Evolutionary conservation across 1,140 invertebrate genomes (phyloP).

Genomic region (Drosophila yakuba): DNA sequence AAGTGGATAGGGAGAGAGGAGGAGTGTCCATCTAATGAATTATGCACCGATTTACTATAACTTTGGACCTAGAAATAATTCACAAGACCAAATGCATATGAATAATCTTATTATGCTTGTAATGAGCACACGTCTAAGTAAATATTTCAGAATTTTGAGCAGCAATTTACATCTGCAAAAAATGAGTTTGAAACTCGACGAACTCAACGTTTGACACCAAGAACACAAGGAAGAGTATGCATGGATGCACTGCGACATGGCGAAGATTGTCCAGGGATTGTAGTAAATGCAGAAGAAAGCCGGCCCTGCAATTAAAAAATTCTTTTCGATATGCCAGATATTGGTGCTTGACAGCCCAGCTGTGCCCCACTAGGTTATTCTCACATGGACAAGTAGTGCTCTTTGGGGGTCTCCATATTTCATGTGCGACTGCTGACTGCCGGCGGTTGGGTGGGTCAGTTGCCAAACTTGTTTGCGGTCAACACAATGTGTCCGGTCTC

Average conservation of each 20-base stretch:
- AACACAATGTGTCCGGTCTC: conserved; percentile 28
- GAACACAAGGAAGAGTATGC: no score
- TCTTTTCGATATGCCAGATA: conserved; percentile 1
- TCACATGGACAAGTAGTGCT: conserved; percentile 3
- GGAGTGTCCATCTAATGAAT: neutral
- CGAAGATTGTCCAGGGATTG: no score
- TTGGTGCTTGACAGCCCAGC: neutral
- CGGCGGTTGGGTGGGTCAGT: conserved; percentile 9
- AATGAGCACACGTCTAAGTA: no score
- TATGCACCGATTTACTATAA: neutral
- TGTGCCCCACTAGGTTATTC: conserved; percentile 11
- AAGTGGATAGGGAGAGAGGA: neutral
- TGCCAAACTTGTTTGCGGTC: conserved; percentile 1
- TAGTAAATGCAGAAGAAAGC: no score
- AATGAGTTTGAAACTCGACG: no score
- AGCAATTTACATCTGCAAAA: no score
- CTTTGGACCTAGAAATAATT: neutral
- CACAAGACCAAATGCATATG: no score
- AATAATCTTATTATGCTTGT: no score
- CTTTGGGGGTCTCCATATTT: conserved; percentile 26
- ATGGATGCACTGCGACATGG: no score
- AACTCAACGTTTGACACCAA: no score
- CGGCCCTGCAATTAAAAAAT: neutral
- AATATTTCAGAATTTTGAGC: no score
- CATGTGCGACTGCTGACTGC: conserved; percentile 24